phyloP scores from a whole-genome alignment of 2,888 invertebrate species.

The Drosophila birchii region DNA sequence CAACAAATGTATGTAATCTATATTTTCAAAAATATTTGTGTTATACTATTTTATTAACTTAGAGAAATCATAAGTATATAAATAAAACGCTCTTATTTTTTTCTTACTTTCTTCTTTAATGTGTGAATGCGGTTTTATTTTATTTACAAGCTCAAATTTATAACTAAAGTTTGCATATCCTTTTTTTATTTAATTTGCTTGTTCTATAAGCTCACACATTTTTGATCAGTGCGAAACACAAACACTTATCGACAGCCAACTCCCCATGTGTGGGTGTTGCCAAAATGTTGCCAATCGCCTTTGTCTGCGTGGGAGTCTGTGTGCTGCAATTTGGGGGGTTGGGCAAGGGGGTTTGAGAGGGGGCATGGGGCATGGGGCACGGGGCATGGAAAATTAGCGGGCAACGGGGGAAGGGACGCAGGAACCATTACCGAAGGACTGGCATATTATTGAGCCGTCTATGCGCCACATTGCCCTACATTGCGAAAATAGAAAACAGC shows the following conservation, averaged over 20 bases:
- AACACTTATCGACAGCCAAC: conserved; percentile 67
- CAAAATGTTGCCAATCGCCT: conserved; percentile 76
- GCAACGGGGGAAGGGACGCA: background rate
- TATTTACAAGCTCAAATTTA: background rate
- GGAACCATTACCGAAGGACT: conserved; percentile 28
- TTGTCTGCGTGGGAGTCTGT: conserved; percentile 43
- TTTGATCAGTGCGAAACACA: conserved; percentile 11
- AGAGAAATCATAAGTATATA: too few species aligned
- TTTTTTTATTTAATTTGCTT: background rate
- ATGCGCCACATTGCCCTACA: conserved; percentile 77
- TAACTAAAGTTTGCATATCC: background rate
- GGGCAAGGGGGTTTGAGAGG: background rate
- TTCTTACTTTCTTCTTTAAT: too few species aligned
- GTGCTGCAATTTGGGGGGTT: conserved; percentile 53
- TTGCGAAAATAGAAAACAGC: conserved; percentile 18
- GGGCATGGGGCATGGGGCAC: conserved; percentile 4
- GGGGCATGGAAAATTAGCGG: conserved; percentile 16
- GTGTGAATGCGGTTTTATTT: too few species aligned
- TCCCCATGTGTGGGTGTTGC: conserved; percentile 48
- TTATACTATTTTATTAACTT: background rate
- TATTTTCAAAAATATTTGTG: background rate
- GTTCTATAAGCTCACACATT: background rate
- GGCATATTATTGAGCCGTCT: conserved; percentile 77
- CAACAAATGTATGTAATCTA: background rate
- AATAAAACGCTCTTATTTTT: too few species aligned